Evolutionary conservation across 2,888 invertebrate genomes (phyloP).

Genomic region (Xylota segnis): DNA sequence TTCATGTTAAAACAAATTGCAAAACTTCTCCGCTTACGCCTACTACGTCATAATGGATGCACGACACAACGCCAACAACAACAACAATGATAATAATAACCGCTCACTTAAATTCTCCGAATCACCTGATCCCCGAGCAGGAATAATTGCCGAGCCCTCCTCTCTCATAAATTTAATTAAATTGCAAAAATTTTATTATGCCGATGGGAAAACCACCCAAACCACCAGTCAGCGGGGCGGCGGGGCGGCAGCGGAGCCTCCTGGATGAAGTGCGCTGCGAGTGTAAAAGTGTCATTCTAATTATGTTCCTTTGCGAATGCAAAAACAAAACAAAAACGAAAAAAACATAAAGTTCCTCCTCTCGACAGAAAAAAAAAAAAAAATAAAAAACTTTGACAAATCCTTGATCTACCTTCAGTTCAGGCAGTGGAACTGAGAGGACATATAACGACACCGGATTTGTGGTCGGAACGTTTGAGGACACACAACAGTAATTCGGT

Average conservation of each 20-base stretch:
- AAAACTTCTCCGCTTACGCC: conserved; percentile 54
- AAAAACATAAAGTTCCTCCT: conserved; percentile 30
- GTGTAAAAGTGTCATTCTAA: conserved; percentile 67
- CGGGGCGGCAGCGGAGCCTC: too few species aligned
- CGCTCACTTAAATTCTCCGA: conserved; percentile 73
- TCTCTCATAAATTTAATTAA: conserved; percentile 74
- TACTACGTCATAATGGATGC: conserved; percentile 52
- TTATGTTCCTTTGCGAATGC: conserved; percentile 45
- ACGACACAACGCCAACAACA: conserved; percentile 38
- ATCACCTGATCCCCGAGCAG: conserved; percentile 71
- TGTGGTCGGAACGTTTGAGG: conserved; percentile 57
- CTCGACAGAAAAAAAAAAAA: not conserved
- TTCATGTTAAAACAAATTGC: conserved; percentile 64
- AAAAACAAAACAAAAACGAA: conserved; percentile 4
- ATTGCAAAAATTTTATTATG: conserved; percentile 71
- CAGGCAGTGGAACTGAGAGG: conserved; percentile 25
- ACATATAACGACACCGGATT: conserved; percentile 59
- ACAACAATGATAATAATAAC: conserved; percentile 72
- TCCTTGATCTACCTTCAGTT: conserved; percentile 52
- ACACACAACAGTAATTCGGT: conserved; percentile 65
- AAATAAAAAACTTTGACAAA: conserved; percentile 51
- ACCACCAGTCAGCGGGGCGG: too few species aligned
- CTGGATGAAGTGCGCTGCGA: not conserved
- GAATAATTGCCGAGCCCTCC: conserved; percentile 66
- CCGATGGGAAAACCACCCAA: conserved; percentile 62